Evolutionary conservation across 2,888 invertebrate genomes (phyloP), one percentile per base, ranked within the genome.

Genomic region (Scaptomyza parva): DNA sequence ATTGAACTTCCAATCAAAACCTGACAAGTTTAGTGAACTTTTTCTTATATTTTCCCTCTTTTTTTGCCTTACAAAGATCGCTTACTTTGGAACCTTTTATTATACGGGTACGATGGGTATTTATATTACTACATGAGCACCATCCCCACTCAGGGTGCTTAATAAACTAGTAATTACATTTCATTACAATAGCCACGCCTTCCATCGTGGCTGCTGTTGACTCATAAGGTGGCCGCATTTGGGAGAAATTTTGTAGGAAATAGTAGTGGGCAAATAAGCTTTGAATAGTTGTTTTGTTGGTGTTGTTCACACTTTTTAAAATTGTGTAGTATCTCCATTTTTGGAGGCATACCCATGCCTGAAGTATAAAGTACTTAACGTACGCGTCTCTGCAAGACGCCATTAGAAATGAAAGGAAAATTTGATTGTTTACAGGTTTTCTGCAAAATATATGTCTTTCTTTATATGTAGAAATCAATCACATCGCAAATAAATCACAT

Each of bases 91-190:
- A 24, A 18, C 28, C 54, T 40, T 41, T 75, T 61, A 65, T 76
- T 71, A 74, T 73, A 66, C 73, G 76, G 73, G 73, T 47, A 30
- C 39, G 22, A 26, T 53, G 52, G 33, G 40, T 28, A 54, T 58
- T 58, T 43, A 75, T 40, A 52, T 50, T 47, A 28, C 12, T 17
- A 61, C 9, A 28, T 55, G 37, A 12, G 8, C 41, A 39, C 28
- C 2, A 12, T 51, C 43, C 28, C 30, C 43, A 5, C 8, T 9
- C 22, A 24, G 11, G 43, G 26, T 59, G 44, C 65, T 55, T 86
- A 81, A 83, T 83, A 63, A 66, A 60, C 54, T 68, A 76, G 76
- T 73, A 84, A 86, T 86, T 69, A 84, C 58, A 84, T 69, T 86
- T 80, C 86, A 83, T 86, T 83, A 75, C 75, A 48, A 43, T 18